Percentiles rank a stretch among this genome's conserved stretches.
Evolutionary conservation across 2,113 vertebrate genomes (phyloP).

Genomic region (Tragulus kanchil): DNA sequence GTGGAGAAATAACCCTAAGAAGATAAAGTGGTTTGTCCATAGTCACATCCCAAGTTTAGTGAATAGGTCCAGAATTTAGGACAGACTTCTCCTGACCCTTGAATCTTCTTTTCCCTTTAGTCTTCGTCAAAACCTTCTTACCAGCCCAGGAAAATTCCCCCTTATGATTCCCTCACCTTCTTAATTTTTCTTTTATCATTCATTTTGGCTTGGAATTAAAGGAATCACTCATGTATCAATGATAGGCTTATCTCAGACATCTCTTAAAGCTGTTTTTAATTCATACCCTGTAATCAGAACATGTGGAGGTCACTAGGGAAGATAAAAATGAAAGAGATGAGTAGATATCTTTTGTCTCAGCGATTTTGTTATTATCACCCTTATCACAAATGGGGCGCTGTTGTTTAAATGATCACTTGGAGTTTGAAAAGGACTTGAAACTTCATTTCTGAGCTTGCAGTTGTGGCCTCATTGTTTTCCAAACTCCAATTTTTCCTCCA

Average conservation of each 20-base stretch:
- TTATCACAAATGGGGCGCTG: constrained; percentile 66
- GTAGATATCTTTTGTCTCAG: neutral
- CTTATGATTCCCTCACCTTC: neutral
- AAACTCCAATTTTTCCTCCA: constrained; percentile 53
- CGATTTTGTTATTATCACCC: constrained; percentile 63
- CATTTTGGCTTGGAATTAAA: constrained; percentile 36
- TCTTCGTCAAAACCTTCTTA: neutral
- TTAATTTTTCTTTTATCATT: constrained; percentile 50
- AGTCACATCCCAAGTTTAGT: neutral
- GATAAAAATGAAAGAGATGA: constrained; percentile 62
- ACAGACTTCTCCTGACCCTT: neutral
- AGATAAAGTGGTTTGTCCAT: neutral
- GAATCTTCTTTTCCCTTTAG: neutral
- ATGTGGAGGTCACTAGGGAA: constrained; percentile 1
- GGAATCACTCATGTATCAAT: constrained; percentile 25
- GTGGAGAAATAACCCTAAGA: neutral
- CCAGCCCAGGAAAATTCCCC: neutral
- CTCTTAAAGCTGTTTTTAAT: constrained; percentile 38
- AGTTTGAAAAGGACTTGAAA: constrained; percentile 76
- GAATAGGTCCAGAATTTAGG: constrained; percentile 6
- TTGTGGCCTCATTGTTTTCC: constrained; percentile 74
- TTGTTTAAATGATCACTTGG: constrained; percentile 59
- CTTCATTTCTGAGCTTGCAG: constrained; percentile 25
- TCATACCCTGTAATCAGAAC: constrained; percentile 24
- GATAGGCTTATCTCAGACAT: neutral